phyloP scores from a whole-genome alignment of 2,888 invertebrate genomes.

The Nudaria mundana region DNA sequence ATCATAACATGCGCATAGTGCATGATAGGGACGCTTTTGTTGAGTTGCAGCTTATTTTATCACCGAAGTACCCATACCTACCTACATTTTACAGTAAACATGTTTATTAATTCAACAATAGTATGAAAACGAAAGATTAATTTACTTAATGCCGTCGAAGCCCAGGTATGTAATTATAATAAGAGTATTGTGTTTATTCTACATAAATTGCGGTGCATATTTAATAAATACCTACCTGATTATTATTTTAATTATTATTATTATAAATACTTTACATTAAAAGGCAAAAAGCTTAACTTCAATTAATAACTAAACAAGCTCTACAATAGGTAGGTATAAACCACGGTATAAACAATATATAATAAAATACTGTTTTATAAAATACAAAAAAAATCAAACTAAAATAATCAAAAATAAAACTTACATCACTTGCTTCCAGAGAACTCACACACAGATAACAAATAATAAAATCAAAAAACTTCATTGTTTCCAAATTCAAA shows the following conservation, averaged over 20 bases:
- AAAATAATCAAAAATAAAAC: conserved; percentile 16
- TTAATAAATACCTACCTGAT: too few species aligned
- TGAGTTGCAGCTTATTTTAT: neutral
- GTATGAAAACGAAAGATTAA: too few species aligned
- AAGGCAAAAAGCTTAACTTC: too few species aligned
- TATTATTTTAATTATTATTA: too few species aligned
- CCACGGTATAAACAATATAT: neutral
- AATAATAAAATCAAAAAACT: conserved; percentile 32
- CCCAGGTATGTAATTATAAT: too few species aligned
- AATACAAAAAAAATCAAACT: neutral
- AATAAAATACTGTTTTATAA: neutral
- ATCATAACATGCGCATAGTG: conserved; percentile 38
- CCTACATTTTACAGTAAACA: neutral
- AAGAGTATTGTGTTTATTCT: too few species aligned
- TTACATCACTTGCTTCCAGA: conserved; percentile 36
- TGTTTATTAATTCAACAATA: too few species aligned
- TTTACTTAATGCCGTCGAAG: too few species aligned
- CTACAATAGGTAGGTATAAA: too few species aligned
- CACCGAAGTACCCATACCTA: neutral
- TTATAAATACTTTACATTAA: too few species aligned
- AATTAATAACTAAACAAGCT: too few species aligned
- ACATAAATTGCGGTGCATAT: too few species aligned
- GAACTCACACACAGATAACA: conserved; percentile 33
- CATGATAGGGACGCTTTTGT: conserved; percentile 29
- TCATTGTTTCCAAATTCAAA: conserved; percentile 32